phyloP scores from a whole-genome alignment of 2,113 vertebrate species.

The Taurulus bubalis region DNA sequence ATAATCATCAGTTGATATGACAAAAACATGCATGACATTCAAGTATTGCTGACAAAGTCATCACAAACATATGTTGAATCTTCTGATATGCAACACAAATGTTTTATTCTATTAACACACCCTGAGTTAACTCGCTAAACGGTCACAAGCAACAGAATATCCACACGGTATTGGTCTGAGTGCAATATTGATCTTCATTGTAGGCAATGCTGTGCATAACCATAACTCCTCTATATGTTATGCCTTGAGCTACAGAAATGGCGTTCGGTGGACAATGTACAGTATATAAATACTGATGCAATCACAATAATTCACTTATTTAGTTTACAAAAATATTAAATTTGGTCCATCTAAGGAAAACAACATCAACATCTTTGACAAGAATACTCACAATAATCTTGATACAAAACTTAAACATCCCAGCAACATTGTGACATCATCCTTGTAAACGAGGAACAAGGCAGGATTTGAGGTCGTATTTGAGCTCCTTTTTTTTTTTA shows the following conservation, averaged over 20 bases:
- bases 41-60: slow-evolving; percentile 67
- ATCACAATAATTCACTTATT: slow-evolving; percentile 35
- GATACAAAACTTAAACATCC: slow-evolving; percentile 23
- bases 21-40: slow-evolving; percentile 67
- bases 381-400: slow-evolving; percentile 25
- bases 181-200: slow-evolving; percentile 35
- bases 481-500: slow-evolving; percentile 15
- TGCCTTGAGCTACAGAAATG: slow-evolving; percentile 52
- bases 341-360: slow-evolving; percentile 52
- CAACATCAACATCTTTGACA: slow-evolving; percentile 43
- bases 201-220: slow-evolving; percentile 31
- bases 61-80: slow-evolving; percentile 41
- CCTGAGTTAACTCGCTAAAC: slow-evolving; percentile 67
- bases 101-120: slow-evolving; percentile 41
- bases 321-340: slow-evolving; percentile 9
- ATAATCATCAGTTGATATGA: slow-evolving; percentile 38
- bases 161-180: slow-evolving; percentile 1
- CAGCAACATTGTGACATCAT: not conserved
- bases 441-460: slow-evolving; percentile 38
- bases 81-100: slow-evolving; percentile 32
- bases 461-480: slow-evolving; percentile 16
- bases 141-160: slow-evolving; percentile 48
- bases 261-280: slow-evolving; percentile 19
- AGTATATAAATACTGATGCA: slow-evolving; percentile 52
- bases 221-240: slow-evolving; percentile 24